phyloP scores from a whole-genome alignment of 2,797 vertebrate species.

The Microhierax caerulescens region DNA sequence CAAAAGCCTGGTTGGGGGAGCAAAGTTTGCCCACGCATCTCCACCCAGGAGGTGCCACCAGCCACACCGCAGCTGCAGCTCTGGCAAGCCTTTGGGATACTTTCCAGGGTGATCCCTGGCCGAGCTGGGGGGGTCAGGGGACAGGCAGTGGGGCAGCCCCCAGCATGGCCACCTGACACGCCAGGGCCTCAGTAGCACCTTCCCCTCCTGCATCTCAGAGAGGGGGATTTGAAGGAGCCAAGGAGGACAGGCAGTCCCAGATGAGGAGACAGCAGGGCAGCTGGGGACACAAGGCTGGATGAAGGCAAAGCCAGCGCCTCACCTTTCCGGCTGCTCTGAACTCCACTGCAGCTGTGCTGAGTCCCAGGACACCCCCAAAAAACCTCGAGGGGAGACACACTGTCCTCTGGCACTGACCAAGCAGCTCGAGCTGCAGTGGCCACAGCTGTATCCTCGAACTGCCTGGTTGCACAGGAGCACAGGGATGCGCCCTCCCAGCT shows the following conservation, averaged over 20 bases:
- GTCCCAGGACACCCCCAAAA: accelerated
- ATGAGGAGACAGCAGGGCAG: neutral
- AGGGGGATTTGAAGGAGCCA: neutral
- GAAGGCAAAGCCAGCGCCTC: neutral
- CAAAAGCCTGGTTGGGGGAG: neutral
- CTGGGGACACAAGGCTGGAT: neutral
- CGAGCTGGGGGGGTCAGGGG: neutral
- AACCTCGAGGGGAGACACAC: too few relatives aligned
- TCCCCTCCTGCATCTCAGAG: neutral
- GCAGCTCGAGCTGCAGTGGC: neutral
- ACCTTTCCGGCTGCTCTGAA: neutral
- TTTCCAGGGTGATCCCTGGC: neutral
- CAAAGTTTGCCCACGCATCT: neutral
- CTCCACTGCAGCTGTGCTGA: neutral
- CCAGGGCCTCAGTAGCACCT: accelerated
- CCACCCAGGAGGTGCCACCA: neutral
- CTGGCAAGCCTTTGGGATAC: neutral
- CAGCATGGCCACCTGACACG: accelerated
- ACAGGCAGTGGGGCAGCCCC: accelerated
- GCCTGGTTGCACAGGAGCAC: neutral
- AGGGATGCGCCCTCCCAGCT: accelerated
- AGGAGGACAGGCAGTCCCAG: neutral
- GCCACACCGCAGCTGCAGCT: neutral
- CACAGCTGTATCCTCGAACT: neutral
- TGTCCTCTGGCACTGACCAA: neutral